phyloP scores from a whole-genome alignment of 2,888 invertebrate species.

The Dorcus parallelipipedus region DNA sequence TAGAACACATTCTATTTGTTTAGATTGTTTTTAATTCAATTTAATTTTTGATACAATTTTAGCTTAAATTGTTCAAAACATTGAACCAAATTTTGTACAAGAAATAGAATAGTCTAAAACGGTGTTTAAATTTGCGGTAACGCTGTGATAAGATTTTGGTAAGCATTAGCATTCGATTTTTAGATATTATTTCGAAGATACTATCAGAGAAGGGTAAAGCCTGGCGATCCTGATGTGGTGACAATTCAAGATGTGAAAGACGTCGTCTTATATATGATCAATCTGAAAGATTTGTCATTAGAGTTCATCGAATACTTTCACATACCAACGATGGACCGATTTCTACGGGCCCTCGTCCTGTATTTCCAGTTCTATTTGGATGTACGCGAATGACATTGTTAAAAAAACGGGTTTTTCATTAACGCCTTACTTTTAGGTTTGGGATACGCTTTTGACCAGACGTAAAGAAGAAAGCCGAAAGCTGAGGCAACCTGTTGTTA shows the following conservation, averaged over 20 bases:
- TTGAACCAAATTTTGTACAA: too few relatives aligned
- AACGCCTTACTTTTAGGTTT: slow-evolving; percentile 43
- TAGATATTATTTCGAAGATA: slow-evolving; percentile 59
- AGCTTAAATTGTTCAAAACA: too few relatives aligned
- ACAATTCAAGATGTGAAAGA: slow-evolving; percentile 62
- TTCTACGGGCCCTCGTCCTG: slow-evolving; percentile 60
- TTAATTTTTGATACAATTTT: too few relatives aligned
- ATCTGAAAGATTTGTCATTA: slow-evolving; percentile 53
- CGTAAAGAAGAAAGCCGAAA: slow-evolving; percentile 53
- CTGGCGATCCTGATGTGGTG: slow-evolving; percentile 55
- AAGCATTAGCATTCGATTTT: slow-evolving; percentile 19
- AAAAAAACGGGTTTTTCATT: not conserved
- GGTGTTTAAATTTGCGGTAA: too few relatives aligned
- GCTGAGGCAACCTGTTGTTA: slow-evolving; percentile 54
- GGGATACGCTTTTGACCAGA: slow-evolving; percentile 55
- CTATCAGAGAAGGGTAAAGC: slow-evolving; percentile 57
- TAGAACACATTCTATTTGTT: too few relatives aligned
- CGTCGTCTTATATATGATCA: slow-evolving; percentile 57
- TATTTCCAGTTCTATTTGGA: slow-evolving; percentile 63
- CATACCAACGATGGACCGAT: slow-evolving; percentile 57
- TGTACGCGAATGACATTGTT: slow-evolving; percentile 39
- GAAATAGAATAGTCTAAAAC: too few relatives aligned
- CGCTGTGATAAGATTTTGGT: too few relatives aligned
- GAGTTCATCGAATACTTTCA: slow-evolving; percentile 61
- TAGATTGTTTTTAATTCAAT: too few relatives aligned